Percentiles rank a stretch among this genome's conserved stretches.
Conservation (phyloP, 2,113 vertebrate species). For the Saccopteryx leptura region DNA sequence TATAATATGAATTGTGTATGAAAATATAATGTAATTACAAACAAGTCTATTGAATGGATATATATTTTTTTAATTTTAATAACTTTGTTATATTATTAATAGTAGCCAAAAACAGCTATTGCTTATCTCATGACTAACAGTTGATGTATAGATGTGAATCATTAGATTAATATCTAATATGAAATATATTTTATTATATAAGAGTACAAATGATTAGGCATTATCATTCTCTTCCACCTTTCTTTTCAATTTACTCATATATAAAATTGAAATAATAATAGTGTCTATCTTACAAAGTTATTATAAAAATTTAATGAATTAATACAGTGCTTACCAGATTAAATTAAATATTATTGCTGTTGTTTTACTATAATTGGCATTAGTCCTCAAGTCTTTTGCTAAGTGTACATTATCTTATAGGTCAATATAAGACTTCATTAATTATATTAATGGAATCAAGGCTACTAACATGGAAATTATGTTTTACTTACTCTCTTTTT, state of each 20-base stretch:
- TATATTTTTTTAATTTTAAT: constrained; percentile 39
- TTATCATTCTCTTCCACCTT: background rate
- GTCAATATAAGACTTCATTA: background rate
- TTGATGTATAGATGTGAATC: background rate
- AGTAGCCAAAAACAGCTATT: background rate
- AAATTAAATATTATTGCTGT: background rate
- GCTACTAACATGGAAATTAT: background rate
- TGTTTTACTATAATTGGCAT: background rate
- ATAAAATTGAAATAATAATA: background rate
- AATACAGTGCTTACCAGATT: background rate
- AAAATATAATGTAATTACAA: background rate
- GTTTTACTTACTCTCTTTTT: constrained; percentile 3
- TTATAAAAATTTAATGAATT: background rate
- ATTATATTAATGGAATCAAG: constrained; percentile 46
- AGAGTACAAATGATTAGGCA: background rate
- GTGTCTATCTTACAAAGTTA: background rate
- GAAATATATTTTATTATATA: background rate
- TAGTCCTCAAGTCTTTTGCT: background rate
- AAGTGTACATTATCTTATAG: background rate
- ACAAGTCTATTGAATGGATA: background rate
- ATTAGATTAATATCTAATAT: background rate
- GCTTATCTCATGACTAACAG: background rate
- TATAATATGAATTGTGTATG: background rate
- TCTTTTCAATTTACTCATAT: background rate
- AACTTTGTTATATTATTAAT: background rate